phyloP scores from a whole-genome alignment of 2,797 vertebrate genomes.

The Myripristis jacobus region DNA sequence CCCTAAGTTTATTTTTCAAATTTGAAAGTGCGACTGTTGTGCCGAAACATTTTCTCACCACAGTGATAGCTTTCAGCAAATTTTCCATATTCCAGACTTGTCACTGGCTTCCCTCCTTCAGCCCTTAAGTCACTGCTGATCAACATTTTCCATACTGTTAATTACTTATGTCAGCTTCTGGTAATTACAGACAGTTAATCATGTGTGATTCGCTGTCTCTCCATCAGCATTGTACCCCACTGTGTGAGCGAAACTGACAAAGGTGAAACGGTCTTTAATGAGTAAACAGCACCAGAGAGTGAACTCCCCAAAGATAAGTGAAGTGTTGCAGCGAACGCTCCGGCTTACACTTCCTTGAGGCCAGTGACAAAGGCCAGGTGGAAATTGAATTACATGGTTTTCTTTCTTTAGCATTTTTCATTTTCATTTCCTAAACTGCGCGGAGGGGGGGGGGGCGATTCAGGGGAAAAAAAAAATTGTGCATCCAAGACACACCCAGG shows the following conservation, averaged over 20 bases:
- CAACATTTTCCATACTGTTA: conserved; percentile 73
- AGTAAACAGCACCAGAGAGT: conserved; percentile 64
- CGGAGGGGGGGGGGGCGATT: no score
- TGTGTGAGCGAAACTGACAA: conserved; percentile 50
- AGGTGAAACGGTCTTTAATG: conserved; percentile 72
- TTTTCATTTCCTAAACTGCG: conserved; percentile 12
- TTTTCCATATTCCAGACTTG: no score
- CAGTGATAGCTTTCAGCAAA: no score
- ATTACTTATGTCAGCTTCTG: no score
- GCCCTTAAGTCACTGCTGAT: conserved; percentile 66
- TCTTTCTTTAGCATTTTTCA: conserved; percentile 35
- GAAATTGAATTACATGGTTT: conserved; percentile 80
- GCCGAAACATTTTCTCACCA: no score
- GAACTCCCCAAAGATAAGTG: conserved; percentile 73
- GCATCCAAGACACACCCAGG: conserved; percentile 68
- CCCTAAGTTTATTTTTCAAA: no score
- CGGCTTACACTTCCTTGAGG: conserved; percentile 73
- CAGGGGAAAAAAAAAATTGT: no score
- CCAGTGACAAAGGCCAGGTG: conserved; percentile 76
- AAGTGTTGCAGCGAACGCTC: conserved; percentile 57
- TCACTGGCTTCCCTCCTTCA: conserved; percentile 31
- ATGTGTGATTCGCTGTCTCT: conserved; percentile 67
- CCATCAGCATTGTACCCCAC: conserved; percentile 34
- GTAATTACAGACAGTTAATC: conserved; percentile 68
- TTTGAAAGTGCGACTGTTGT: no score